Evolutionary conservation across 2,888 invertebrate species (phyloP).

Genomic region (Temnothorax ravouxi): DNA sequence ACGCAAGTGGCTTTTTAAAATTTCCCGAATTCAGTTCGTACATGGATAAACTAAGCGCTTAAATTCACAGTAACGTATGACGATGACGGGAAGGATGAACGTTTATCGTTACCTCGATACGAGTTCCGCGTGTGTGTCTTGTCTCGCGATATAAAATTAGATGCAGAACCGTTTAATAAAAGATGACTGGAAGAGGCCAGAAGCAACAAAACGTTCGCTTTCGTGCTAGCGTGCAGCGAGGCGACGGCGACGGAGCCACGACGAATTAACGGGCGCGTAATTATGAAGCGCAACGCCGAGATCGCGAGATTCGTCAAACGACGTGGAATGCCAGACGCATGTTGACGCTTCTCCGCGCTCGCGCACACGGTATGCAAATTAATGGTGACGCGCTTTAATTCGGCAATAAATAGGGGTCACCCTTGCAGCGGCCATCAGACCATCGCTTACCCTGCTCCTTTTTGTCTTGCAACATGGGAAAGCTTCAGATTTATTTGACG

Average conservation of each 20-base stretch:
- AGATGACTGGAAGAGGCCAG: conserved; percentile 31
- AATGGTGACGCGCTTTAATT: conserved; percentile 86
- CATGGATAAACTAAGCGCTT: background rate
- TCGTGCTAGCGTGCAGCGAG: conserved; percentile 17
- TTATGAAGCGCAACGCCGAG: conserved; percentile 62
- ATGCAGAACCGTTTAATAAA: conserved; percentile 43
- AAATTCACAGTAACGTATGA: background rate
- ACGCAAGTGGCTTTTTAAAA: background rate
- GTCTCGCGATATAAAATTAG: conserved; percentile 41
- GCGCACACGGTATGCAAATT: conserved; percentile 84
- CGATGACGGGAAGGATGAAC: background rate
- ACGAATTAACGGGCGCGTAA: conserved; percentile 62
- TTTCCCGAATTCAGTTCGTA: background rate
- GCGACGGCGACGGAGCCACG: conserved; percentile 45
- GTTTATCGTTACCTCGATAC: conserved; percentile 24
- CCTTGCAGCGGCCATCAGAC: conserved; percentile 82
- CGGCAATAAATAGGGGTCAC: conserved; percentile 86
- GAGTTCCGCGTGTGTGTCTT: conserved; percentile 7
- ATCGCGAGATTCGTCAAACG: conserved; percentile 54
- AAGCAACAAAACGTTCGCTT: conserved; percentile 26
- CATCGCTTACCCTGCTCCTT: conserved; percentile 83
- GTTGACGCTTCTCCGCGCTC: conserved; percentile 69
- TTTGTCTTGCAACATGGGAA: conserved; percentile 85
- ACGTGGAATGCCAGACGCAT: conserved; percentile 59
- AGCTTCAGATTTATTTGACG: conserved; percentile 86